phyloP scores from a whole-genome alignment of 2,888 invertebrate species.

The Platycnemis pennipes region DNA sequence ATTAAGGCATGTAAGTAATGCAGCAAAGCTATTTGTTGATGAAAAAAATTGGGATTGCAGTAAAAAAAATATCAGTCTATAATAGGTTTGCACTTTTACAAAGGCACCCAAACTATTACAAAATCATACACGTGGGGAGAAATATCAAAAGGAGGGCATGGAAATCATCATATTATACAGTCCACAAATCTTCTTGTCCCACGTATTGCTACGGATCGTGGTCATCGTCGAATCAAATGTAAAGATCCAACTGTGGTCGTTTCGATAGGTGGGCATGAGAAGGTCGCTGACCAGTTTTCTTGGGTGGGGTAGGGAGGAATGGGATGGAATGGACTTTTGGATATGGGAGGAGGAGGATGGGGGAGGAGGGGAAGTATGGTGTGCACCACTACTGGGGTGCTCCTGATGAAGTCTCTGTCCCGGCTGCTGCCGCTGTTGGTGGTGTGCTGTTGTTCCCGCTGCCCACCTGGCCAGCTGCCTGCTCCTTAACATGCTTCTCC shows the following conservation, averaged over 20 bases:
- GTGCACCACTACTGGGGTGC: constrained; percentile 46
- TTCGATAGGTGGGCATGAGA: constrained; percentile 49
- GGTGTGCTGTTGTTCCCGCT: constrained; percentile 52
- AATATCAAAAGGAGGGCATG: constrained; percentile 60
- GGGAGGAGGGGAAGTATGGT: not conserved
- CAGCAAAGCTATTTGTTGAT: constrained; percentile 65
- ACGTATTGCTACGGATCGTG: constrained; percentile 36
- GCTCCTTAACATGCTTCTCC: constrained; percentile 57
- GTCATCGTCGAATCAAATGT: constrained; percentile 22
- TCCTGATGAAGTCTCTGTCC: constrained; percentile 53
- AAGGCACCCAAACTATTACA: constrained; percentile 67
- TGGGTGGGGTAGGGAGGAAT: not conserved
- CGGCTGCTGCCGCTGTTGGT: constrained; percentile 30
- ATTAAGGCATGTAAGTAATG: constrained; percentile 57
- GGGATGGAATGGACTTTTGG: constrained; percentile 54
- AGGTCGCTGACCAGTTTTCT: not conserved
- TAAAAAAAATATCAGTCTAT: constrained; percentile 68
- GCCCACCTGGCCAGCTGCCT: constrained; percentile 45
- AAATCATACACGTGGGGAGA: constrained; percentile 67
- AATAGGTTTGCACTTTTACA: constrained; percentile 64
- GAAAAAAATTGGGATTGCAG: constrained; percentile 61
- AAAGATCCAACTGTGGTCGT: constrained; percentile 18
- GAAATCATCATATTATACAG: constrained; percentile 65
- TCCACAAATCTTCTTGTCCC: constrained; percentile 64
- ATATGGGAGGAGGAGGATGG: not conserved